Conservation (phyloP, 2,797 vertebrate genomes). For the Silurus aristotelis region DNA sequence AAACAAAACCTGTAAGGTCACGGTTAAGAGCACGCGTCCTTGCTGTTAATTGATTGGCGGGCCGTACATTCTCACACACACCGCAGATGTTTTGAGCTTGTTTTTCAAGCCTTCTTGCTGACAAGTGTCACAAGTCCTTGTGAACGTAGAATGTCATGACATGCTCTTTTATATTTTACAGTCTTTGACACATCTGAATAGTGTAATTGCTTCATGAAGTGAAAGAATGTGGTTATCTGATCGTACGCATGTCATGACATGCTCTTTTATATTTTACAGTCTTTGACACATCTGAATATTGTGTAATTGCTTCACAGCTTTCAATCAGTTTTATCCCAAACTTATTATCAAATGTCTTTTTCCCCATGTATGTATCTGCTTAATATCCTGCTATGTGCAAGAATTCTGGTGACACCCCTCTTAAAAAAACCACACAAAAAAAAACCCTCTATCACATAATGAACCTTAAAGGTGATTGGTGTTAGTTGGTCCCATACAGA, state of each 20-base stretch:
- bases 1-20: conserved; percentile 40
- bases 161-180: not conserved
- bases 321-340: not conserved
- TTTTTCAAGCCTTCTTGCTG: not conserved
- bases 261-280: not conserved
- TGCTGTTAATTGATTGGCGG: not conserved
- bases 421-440: not conserved
- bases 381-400: not conserved
- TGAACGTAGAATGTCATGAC: not conserved
- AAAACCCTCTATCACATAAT: conserved; percentile 10
- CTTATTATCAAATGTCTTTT: not conserved
- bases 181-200: not conserved
- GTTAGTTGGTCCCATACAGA: no score
- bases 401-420: not conserved
- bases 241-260: not conserved
- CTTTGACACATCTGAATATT: not conserved
- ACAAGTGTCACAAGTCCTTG: not conserved
- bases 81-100: not conserved
- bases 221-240: not conserved
- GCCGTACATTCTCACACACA: not conserved
- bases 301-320: not conserved
- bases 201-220: no score
- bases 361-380: not conserved
- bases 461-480: not conserved
- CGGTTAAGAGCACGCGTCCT: not conserved